phyloP scores from a whole-genome alignment of 2,797 vertebrate species.

The Apodemus agrarius region DNA sequence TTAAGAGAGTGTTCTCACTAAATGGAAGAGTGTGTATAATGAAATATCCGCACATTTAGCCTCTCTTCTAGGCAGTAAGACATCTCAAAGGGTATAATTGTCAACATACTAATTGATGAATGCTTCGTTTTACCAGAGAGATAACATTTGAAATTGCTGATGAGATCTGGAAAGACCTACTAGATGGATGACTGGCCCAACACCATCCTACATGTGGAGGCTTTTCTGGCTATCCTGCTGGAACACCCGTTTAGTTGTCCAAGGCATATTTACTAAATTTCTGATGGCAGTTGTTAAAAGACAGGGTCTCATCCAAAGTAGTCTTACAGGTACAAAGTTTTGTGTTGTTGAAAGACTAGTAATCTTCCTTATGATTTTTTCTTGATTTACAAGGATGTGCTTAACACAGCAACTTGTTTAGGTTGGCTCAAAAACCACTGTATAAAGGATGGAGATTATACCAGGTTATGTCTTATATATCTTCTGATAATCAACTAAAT shows the following conservation, averaged over 20 bases:
- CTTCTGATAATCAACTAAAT: background rate
- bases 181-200: background rate
- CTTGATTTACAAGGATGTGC: background rate
- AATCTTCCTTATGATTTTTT: background rate
- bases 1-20: constrained; percentile 46
- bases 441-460: background rate
- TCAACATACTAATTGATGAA: constrained; percentile 31
- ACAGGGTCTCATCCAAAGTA: background rate
- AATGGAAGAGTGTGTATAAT: constrained; percentile 15
- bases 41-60: constrained; percentile 53
- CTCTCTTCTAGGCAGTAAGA: constrained; percentile 64
- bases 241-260: background rate
- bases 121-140: constrained; percentile 57
- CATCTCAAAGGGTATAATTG: constrained; percentile 17
- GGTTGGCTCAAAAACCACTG: background rate
- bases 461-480: background rate
- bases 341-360: background rate
- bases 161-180: constrained; percentile 55
- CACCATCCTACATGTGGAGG: background rate
- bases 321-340: background rate
- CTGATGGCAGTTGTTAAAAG: background rate
- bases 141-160: constrained; percentile 59
- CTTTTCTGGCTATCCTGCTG: background rate
- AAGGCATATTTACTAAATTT: background rate
- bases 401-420: background rate